Evolutionary conservation across 2,797 vertebrate species (phyloP), one percentile per base, ranked within the genome.

Genomic region (Pseudotriccus pelzelni): DNA sequence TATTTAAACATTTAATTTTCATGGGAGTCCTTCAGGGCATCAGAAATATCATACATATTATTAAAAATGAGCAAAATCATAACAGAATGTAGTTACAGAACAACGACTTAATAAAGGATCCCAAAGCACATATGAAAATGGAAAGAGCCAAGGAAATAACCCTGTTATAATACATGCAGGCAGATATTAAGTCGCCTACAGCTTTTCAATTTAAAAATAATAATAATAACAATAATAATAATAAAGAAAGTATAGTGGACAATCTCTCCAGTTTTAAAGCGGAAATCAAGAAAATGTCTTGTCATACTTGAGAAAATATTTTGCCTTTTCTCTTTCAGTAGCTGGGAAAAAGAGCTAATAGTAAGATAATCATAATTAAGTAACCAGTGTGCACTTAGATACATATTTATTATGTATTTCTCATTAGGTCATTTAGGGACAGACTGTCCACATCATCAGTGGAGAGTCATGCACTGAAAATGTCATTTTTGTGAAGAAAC

Each of bases 1-100:
- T 96, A 93, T 94, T 97, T 97, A 95, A 96, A 93, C 64, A 85
- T 94, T 90, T 95, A 94, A 96, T 97, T 97, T 97, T 94, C 90
- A 94, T 50, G 44, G 70, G 79, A 90, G 75, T 96, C 91, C 96
- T 95, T 95, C 74, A 94, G 94, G 94, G 92, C 88, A 96, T 50
- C 27, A 95, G 50, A 84, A 91, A 93, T 96, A 78, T 50, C n/a
- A 72, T 47, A 87, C 79, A 83, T 53, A 90, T 94, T 97, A 94
- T 89, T 97, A 72, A 85, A 92, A 97, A 96, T 91, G 70, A 90
- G 75, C 32, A 50, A 84, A 91, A 91, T 92, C 95, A 76, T 74
- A 96, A 74, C 59, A 82, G 72, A 97, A 96, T 63, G 88, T 69
- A 85, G 56, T 92, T 94, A 87, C 70, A 91, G 90, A 90, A 80